Percentiles rank a stretch among this genome's conserved stretches.
phyloP scores from a whole-genome alignment of 2,113 vertebrate genomes.

The Dipodomys merriami region DNA sequence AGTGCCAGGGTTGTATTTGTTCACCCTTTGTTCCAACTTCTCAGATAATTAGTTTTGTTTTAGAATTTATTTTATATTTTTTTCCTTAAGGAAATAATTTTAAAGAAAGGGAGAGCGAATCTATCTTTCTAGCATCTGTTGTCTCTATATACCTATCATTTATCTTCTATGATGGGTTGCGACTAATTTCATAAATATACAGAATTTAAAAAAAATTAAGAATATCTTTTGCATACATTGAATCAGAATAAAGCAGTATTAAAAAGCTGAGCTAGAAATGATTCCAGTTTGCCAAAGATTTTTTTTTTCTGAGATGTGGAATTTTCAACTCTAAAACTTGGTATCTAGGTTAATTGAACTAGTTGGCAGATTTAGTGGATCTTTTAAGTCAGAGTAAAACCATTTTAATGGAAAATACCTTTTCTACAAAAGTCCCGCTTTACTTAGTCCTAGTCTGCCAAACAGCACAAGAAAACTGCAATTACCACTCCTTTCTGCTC shows the following conservation, averaged over 20 bases:
- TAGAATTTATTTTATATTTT: neutral
- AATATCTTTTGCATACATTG: neutral
- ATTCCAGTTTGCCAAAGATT: neutral
- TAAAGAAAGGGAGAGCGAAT: neutral
- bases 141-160: neutral
- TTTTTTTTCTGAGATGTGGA: neutral
- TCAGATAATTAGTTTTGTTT: neutral
- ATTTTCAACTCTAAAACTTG: neutral
- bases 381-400: neutral
- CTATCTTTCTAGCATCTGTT: neutral
- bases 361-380: neutral
- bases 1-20: too few relatives aligned
- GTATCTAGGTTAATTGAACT: neutral
- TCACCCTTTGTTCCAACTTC: too few relatives aligned
- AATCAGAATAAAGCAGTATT: neutral
- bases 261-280: neutral
- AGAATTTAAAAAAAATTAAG: slow-evolving; percentile 25
- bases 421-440: neutral
- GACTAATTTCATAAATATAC: neutral
- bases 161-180: neutral
- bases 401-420: neutral
- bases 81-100: slow-evolving; percentile 26
- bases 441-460: neutral
- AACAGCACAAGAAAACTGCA: neutral
- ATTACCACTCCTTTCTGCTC: too few relatives aligned